Base-by-base conservation (phyloP, 2,888 invertebrate species). In the Aphidoletes aphidimyza region DNA sequence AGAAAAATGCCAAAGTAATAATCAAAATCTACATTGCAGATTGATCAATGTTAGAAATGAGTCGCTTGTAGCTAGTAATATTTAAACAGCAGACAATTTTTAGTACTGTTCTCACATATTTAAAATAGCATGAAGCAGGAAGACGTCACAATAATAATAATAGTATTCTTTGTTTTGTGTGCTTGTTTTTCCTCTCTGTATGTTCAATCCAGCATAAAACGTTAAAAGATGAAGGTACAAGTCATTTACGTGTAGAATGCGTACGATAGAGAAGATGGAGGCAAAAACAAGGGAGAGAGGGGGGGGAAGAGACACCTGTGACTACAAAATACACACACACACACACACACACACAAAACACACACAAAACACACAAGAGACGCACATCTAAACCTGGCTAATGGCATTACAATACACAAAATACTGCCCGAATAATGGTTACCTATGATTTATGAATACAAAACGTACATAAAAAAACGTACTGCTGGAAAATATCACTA, bases 101-200 rank as follows among this genome's bases (percentile, higher is more conserved):
- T 19, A 2, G 17, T 47, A 47, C 47, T 19, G 47, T 47, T 11
- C 47, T 19, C n/a, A n/a, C n/a, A n/a, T n/a, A 14, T 47, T 2
- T 19, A 47, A 47, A 8, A 47, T 47, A 47, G 17, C n/a, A 17
- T 22, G 54, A 54, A n/a, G 22, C 22, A 54, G 22, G 22, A 54
- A 54, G 54, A 54, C 54, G 54, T 54, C 54, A 54, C 54, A n/a
- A 5, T 54, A 54, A 54, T 54, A 39, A 39, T 39, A 54, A 54
- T 14, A 54, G 22, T 54, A 22, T 54, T 54, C 54, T 54, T 54
- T 54, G 54, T 54, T 54, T 9, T 54, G n/a, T 54, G n/a, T 3
- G n/a, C 17, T 47, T 47, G 6, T 47, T 5, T 47, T 47, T 47
- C 47, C 17, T 47, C 14, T 17, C 22, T 14, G 54, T 54, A 9